Conservation (phyloP, 2,797 vertebrate species). For the Acanthurus leucopareius region DNA sequence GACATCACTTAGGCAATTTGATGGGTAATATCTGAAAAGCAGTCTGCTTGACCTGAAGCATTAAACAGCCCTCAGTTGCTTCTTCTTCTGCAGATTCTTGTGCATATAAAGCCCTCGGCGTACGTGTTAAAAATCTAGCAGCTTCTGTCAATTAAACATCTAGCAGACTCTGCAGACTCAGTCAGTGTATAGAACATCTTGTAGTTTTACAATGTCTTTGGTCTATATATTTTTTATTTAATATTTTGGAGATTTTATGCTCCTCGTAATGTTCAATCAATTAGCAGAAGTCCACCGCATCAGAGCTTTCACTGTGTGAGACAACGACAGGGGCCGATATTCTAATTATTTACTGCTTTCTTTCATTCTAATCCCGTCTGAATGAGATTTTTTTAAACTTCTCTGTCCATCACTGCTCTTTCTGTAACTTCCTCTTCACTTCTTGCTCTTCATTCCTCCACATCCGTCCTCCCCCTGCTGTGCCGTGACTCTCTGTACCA, state of each 20-base stretch:
- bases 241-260: not conserved
- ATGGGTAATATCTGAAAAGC: not conserved
- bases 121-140: not conserved
- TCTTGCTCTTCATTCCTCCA: not conserved
- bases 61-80: not conserved
- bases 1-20: not conserved
- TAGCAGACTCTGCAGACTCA: not conserved
- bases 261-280: not conserved
- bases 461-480: not conserved
- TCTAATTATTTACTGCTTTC: not conserved
- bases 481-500: not conserved
- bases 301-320: not conserved
- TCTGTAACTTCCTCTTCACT: not conserved
- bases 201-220: too few relatives aligned
- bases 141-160: constrained; percentile 4
- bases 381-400: too few relatives aligned
- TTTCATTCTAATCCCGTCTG: not conserved
- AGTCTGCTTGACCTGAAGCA: not conserved
- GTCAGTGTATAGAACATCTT: not conserved
- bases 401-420: not conserved
- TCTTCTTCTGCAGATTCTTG: not conserved
- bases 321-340: not conserved
- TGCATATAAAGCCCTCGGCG: not conserved
- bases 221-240: too few relatives aligned
- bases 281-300: too few relatives aligned